Conservation (phyloP, 2,113 vertebrate genomes). For the Carlito syrichta region DNA sequence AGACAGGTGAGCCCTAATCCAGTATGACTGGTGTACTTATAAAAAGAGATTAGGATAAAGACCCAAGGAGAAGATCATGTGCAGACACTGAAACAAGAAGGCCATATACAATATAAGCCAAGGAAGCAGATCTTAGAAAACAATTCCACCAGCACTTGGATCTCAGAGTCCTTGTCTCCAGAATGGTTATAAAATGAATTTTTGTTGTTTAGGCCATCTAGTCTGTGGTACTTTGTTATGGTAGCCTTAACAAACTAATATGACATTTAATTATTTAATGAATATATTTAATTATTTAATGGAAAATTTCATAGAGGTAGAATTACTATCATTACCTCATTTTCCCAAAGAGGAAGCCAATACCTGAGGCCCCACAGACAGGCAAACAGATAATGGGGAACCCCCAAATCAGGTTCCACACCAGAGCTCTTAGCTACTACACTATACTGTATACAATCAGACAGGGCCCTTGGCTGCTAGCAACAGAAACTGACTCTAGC, state of each 20-base stretch:
- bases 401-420: not conserved
- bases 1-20: not conserved
- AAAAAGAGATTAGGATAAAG: not conserved
- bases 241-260: not conserved
- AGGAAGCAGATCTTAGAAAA: too few relatives aligned
- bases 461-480: not conserved
- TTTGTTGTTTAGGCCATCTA: not conserved
- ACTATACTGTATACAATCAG: too few relatives aligned
- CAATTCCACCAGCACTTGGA: not conserved
- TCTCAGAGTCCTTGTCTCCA: not conserved
- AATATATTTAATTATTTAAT: not conserved
- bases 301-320: not conserved
- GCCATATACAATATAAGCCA: not conserved
- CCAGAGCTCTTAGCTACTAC: fast-evolving
- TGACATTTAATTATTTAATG: not conserved
- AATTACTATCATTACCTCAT: not conserved
- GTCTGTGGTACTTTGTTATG: not conserved
- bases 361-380: not conserved
- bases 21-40: not conserved
- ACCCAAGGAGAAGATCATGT: not conserved
- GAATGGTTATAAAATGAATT: not conserved
- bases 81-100: not conserved
- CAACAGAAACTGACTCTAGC: not conserved
- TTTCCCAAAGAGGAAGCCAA: not conserved
- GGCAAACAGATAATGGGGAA: not conserved